These are phyloP conservation scores for Lampropteryx suffumata DNA, from an alignment of 2,888 invertebrate genomes.

Conservation along the genomic window DNA sequence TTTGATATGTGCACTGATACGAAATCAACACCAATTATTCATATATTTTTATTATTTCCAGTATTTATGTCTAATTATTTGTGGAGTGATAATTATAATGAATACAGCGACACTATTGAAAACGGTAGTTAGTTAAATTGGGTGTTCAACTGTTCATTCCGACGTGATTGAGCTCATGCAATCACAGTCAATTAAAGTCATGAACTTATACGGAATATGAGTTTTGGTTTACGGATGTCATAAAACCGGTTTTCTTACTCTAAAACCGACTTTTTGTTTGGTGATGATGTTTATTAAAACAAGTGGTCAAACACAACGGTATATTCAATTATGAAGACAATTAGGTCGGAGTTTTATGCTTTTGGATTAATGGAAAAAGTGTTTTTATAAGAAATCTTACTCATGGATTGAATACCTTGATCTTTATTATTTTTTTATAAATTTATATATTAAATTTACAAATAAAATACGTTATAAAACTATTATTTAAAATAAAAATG, in stretches of 20 bases:
- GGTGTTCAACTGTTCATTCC: conserved; percentile 3
- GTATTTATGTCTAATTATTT: conserved; percentile 16
- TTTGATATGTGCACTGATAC: not conserved
- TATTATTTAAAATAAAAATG: too few relatives aligned
- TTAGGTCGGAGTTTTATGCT: too few relatives aligned
- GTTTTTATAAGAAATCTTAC: too few relatives aligned
- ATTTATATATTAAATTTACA: too few relatives aligned
- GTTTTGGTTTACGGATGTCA: not conserved
- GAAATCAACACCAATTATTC: not conserved
- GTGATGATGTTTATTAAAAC: too few relatives aligned
- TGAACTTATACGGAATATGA: not conserved
- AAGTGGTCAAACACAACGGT: too few relatives aligned
- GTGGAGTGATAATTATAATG: conserved; percentile 20
- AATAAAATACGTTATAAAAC: too few relatives aligned
- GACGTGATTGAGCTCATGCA: conserved; percentile 13
- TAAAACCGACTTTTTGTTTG: not conserved
- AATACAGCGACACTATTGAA: conserved; percentile 5
- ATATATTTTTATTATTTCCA: conserved; percentile 4
- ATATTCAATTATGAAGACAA: too few relatives aligned
- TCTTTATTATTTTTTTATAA: too few relatives aligned
- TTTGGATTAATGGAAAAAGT: too few relatives aligned
- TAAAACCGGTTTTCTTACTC: not conserved
- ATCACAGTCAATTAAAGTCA: conserved; percentile 7
- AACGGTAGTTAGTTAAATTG: conserved; percentile 12
- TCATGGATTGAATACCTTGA: too few relatives aligned